phyloP scores from a whole-genome alignment of 1,140 invertebrate genomes.

The Sycophaga agraensis region DNA sequence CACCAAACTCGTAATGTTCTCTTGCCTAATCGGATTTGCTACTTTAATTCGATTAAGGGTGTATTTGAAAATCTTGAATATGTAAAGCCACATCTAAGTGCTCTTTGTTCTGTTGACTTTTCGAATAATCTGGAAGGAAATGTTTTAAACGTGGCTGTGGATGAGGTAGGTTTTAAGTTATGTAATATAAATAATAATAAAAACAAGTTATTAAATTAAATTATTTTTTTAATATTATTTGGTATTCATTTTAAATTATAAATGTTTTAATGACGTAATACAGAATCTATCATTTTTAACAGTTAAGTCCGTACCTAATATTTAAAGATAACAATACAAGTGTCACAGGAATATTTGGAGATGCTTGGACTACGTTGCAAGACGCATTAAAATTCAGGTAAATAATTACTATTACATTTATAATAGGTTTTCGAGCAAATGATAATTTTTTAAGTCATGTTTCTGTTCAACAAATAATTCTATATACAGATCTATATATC shows the following conservation, averaged over 20 bases:
- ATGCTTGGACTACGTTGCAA: conserved; percentile 35
- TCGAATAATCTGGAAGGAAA: conserved; percentile 24
- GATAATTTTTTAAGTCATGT: background rate
- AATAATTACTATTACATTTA: background rate
- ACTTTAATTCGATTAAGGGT: conserved; percentile 24
- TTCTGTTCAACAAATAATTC: background rate
- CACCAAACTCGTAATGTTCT: background rate
- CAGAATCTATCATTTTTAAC: background rate
- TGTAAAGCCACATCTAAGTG: conserved; percentile 27
- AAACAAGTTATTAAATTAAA: background rate
- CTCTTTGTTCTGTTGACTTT: conserved; percentile 35
- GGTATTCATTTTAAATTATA: background rate
- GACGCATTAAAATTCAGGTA: conserved; percentile 36
- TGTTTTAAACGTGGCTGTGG: conserved; percentile 22
- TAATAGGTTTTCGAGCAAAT: background rate
- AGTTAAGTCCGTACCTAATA: conserved; percentile 35
- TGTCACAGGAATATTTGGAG: conserved; percentile 38
- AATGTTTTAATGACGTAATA: background rate
- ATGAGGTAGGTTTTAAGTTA: conserved; percentile 28
- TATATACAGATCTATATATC: conserved; percentile 11
- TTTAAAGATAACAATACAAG: conserved; percentile 7
- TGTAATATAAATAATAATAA: too few species aligned
- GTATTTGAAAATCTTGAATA: conserved; percentile 35
- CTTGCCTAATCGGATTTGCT: conserved; percentile 23
- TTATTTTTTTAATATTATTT: background rate